These are phyloP conservation scores for Achlya flavicornis DNA, from an alignment of 2,888 invertebrate species.

Conservation along the genomic window DNA sequence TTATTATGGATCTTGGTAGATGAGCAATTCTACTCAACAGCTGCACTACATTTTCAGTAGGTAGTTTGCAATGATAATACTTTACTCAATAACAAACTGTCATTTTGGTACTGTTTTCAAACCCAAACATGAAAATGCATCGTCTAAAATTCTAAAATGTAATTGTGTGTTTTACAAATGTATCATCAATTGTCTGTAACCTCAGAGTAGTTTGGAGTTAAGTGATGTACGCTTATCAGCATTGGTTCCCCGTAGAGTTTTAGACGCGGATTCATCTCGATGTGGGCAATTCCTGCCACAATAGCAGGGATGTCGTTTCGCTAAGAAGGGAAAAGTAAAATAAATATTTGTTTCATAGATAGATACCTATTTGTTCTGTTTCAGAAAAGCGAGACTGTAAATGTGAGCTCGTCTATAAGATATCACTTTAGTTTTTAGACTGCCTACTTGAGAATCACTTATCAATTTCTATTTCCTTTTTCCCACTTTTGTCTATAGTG, in stretches of 20 bases:
- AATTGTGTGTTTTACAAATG: not conserved
- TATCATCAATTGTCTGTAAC: not conserved
- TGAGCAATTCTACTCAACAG: not conserved
- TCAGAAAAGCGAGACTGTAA: too few species aligned
- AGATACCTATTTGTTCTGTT: not conserved
- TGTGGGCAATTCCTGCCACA: not conserved
- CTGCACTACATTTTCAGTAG: not conserved
- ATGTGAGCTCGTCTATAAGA: not conserved
- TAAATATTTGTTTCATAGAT: not conserved
- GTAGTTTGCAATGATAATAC: not conserved
- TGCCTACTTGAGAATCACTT: too few species aligned
- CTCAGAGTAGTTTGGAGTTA: not conserved
- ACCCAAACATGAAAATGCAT: not conserved
- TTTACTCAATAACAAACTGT: not conserved
- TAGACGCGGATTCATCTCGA: not conserved
- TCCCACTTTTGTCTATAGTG: too few species aligned
- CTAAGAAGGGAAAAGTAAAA: not conserved
- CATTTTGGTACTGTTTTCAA: not conserved
- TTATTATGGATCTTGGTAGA: not conserved
- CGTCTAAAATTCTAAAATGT: not conserved
- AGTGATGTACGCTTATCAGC: not conserved
- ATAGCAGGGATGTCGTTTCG: conserved; percentile 1
- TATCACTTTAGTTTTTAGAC: too few species aligned
- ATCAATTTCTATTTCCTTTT: too few species aligned
- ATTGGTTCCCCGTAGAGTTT: not conserved